Conservation (phyloP, 2,797 vertebrate genomes). For the Austrolebias charrua region DNA sequence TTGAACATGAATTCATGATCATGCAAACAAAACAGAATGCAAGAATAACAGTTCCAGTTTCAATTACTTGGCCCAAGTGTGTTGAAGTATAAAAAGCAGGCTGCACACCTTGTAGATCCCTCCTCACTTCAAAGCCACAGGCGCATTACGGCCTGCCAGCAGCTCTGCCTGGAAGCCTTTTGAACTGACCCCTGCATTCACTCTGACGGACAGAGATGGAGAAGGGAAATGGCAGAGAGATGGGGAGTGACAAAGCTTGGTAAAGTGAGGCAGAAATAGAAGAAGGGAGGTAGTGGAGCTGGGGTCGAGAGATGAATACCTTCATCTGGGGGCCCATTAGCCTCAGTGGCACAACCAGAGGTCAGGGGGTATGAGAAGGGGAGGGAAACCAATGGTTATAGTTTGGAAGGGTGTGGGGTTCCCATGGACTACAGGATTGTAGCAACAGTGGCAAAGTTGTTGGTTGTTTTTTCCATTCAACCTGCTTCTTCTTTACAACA, state of each 20-base stretch:
- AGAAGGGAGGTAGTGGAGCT: constrained; percentile 23
- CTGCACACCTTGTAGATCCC: constrained; percentile 53
- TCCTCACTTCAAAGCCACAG: constrained; percentile 69
- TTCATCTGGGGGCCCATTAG: constrained; percentile 48
- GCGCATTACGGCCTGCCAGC: constrained; percentile 49
- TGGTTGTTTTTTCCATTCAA: constrained; percentile 40
- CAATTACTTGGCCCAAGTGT: constrained; percentile 16
- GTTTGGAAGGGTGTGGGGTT: background rate
- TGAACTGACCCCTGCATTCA: constrained; percentile 72
- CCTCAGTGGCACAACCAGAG: constrained; percentile 49
- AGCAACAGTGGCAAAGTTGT: background rate
- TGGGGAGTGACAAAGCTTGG: constrained; percentile 44
- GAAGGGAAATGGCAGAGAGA: constrained; percentile 42
- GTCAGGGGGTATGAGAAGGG: constrained; percentile 36
- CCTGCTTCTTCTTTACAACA: constrained; percentile 42
- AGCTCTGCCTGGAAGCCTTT: constrained; percentile 62
- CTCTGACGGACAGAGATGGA: constrained; percentile 47
- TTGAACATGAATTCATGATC: constrained; percentile 1
- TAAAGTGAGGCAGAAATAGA: constrained; percentile 34
- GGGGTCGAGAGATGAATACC: constrained; percentile 49
- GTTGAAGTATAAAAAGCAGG: constrained; percentile 30
- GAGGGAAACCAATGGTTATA: background rate
- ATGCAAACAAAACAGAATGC: constrained; percentile 8
- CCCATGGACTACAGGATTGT: constrained; percentile 16
- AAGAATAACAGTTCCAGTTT: background rate